Evolutionary conservation across 2,797 vertebrate species (phyloP), one percentile per base, ranked within the genome.

Genomic region (Danio albolineatus): DNA sequence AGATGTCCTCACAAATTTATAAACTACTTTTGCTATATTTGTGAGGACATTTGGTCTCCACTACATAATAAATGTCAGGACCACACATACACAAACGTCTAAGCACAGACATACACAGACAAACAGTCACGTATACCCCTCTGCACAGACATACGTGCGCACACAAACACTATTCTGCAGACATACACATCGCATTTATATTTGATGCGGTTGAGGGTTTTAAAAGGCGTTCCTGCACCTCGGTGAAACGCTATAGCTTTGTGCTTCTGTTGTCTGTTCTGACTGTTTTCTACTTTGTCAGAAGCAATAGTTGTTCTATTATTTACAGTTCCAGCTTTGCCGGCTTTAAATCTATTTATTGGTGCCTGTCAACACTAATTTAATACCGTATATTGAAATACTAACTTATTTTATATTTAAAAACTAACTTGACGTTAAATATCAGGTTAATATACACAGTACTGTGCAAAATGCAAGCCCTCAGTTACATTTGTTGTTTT

Each of bases 161-260:
- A 64, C 56, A 60, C 36, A 79, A 16, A 64, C 56, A 53, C 17
- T 59, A n/a, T 17, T 36, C 46, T 48, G 57, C 39, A 14, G 49
- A 56, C 38, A 71, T 10, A 77, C 62, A 78, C 73, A 44, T 65
- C 12, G 0, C 71, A 76, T 78, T 44, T 73, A 76, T 76, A 69
- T 73, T 82, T 83, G 57, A 79, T 85, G 72, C 17, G 1, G 48
- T 57, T 10, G 43, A 77, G 7, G 21, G 43, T 49, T 43, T 56
- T 59, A 28, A 59, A n/a, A 75, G 54, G 13, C n/a, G 10, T 10
- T 1, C 9, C 10, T 48, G 53, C 28, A 67, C 43, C 19, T 75
- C 49, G 9, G 46, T 38, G 57, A 64, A 56, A 80, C 41, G 43
- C 7, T 16, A 13, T 1, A 0, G 28, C 13, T 10, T 75, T 71